phyloP scores from a whole-genome alignment of 2,113 vertebrate species.

The Stegastes partitus region DNA sequence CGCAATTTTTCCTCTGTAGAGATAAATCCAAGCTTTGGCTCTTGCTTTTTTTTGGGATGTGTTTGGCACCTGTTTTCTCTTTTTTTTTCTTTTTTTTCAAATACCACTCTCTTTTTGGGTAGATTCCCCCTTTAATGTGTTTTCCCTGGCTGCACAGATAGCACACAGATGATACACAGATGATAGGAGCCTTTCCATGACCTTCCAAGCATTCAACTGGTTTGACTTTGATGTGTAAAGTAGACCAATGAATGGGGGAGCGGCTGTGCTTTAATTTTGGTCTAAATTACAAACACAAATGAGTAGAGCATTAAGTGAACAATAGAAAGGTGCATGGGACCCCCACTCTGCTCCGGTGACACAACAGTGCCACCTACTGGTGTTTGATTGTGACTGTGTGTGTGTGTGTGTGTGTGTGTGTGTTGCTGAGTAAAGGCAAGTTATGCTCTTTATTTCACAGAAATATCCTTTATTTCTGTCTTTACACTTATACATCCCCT shows the following conservation, averaged over 20 bases:
- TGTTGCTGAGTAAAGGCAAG: slow-evolving; percentile 5
- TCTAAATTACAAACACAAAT: slow-evolving; percentile 69
- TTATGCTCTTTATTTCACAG: not conserved
- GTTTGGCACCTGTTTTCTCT: slow-evolving; percentile 1
- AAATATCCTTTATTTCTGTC: no score
- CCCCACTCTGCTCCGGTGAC: not conserved
- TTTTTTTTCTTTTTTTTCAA: not conserved
- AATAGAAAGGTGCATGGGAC: slow-evolving; percentile 34
- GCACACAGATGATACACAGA: slow-evolving; percentile 54
- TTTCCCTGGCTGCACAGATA: slow-evolving; percentile 34
- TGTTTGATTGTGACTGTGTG: not conserved
- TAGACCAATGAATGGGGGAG: slow-evolving; percentile 57
- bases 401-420: not conserved
- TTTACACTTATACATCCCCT: no score
- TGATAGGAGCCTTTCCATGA: slow-evolving; percentile 58
- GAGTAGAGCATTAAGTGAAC: slow-evolving; percentile 60
- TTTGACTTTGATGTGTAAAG: slow-evolving; percentile 79
- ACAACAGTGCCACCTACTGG: slow-evolving; percentile 77
- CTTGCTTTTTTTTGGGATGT: not conserved
- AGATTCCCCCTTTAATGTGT: slow-evolving; percentile 34
- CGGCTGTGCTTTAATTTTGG: slow-evolving; percentile 59
- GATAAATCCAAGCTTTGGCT: slow-evolving; percentile 31
- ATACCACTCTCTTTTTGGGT: not conserved
- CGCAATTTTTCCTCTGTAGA: not conserved
- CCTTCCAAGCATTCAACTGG: slow-evolving; percentile 66